Conservation (phyloP, 2,888 invertebrate species). For the Cecidostiba fungosa region DNA sequence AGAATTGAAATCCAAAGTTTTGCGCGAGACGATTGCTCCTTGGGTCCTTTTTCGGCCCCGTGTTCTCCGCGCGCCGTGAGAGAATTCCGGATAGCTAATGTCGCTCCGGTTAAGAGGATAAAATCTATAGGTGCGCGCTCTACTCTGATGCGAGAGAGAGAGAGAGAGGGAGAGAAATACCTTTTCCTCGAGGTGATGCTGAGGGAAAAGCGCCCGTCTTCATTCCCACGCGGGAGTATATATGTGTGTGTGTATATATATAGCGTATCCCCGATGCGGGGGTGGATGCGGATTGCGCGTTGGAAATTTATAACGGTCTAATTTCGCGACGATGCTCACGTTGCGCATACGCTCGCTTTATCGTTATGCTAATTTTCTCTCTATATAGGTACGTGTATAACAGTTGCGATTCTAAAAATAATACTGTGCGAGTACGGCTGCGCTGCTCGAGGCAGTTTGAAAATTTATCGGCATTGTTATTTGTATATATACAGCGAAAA, state of each 20-base stretch:
- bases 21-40: slow-evolving; percentile 28
- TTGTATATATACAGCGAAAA: neutral
- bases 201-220: slow-evolving; percentile 63
- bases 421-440: neutral
- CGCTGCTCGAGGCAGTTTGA: neutral
- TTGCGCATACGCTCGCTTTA: neutral
- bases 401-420: neutral
- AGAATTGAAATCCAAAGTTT: slow-evolving; percentile 56
- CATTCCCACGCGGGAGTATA: slow-evolving; percentile 66
- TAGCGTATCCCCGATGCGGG: neutral
- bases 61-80: slow-evolving; percentile 64
- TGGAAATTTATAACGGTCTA: neutral
- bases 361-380: neutral
- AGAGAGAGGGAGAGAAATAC: neutral
- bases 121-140: slow-evolving; percentile 62
- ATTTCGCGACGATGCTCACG: neutral
- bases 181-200: slow-evolving; percentile 20
- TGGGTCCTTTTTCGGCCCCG: neutral
- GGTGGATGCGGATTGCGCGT: neutral
- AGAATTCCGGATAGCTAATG: slow-evolving; percentile 64
- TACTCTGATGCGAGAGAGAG: neutral
- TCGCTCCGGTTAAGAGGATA: slow-evolving; percentile 65
- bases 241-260: neutral
- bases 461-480: neutral
- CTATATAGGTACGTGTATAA: neutral